Percentiles rank a stretch among this genome's conserved stretches.
phyloP scores from a whole-genome alignment of 2,113 vertebrate species.

The Antechinus stuartii region DNA sequence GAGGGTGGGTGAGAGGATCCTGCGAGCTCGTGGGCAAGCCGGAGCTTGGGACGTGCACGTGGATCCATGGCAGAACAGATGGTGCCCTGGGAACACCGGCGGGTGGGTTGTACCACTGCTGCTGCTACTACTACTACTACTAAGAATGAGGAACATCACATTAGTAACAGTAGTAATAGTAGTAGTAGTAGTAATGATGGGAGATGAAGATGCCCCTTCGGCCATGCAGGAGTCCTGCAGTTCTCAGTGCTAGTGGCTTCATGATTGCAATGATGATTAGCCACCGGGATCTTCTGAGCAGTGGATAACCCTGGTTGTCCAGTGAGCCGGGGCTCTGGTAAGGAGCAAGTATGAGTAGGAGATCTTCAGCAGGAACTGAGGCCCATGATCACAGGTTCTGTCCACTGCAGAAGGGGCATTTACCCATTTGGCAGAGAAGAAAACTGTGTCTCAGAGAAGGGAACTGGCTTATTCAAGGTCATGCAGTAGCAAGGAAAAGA shows the following conservation, averaged over 20 bases:
- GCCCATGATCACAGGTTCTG: background rate
- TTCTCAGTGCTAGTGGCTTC: background rate
- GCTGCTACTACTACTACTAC: constrained; percentile 6
- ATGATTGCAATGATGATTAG: background rate
- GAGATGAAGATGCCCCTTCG: background rate
- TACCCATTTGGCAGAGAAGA: background rate
- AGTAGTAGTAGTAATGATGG: background rate
- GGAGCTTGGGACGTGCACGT: background rate
- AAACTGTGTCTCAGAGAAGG: background rate
- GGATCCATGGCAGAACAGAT: background rate
- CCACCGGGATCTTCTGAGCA: background rate
- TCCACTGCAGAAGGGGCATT: background rate
- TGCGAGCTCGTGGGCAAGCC: background rate
- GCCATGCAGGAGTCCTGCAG: background rate
- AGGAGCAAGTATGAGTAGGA: background rate
- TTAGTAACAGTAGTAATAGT: constrained; percentile 8
- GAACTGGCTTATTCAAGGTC: background rate
- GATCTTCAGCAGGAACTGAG: background rate
- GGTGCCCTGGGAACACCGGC: background rate
- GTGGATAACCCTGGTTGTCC: background rate
- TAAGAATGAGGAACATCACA: constrained; percentile 4
- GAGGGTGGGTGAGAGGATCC: background rate
- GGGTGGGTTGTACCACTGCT: constrained; percentile 5
- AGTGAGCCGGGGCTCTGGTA: background rate
- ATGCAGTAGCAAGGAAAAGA: background rate